Conservation (phyloP, 2,797 vertebrate species). For the Cichlasoma orientale region DNA sequence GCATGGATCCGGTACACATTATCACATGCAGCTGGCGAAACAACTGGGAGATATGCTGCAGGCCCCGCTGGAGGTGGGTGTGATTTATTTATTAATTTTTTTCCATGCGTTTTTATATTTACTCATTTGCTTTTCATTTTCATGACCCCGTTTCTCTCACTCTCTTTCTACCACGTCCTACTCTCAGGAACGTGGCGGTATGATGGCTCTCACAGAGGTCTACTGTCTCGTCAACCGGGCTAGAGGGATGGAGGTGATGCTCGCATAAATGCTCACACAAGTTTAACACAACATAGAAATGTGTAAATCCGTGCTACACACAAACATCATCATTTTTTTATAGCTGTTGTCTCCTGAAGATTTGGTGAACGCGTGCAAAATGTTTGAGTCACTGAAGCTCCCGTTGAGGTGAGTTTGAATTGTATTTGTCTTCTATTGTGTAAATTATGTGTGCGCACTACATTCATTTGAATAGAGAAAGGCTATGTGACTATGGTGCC, state of each 20-base stretch:
- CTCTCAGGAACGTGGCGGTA: conserved; percentile 92
- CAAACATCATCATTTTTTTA: background rate
- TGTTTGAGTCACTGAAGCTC: conserved; percentile 92
- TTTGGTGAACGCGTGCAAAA: conserved; percentile 94
- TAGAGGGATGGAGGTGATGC: conserved; percentile 93
- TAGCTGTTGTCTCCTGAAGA: conserved; percentile 97
- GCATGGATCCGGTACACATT: conserved; percentile 93
- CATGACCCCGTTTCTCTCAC: background rate
- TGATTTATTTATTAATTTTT: background rate
- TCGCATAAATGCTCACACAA: background rate
- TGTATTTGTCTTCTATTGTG: conserved; percentile 25
- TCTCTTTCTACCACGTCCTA: background rate
- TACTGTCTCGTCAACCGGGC: conserved; percentile 97
- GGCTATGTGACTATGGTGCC: conserved; percentile 35
- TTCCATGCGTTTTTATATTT: too few relatives aligned
- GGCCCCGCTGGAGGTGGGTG: conserved; percentile 89
- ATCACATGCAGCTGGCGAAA: conserved; percentile 95
- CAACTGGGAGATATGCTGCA: conserved; percentile 94
- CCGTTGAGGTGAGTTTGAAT: conserved; percentile 87
- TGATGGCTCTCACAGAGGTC: conserved; percentile 98
- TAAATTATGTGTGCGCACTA: background rate
- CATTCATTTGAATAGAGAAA: conserved; percentile 12
- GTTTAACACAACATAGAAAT: background rate
- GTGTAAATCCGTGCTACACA: background rate
- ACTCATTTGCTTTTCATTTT: background rate